Evolutionary conservation across 2,113 vertebrate species (phyloP), one percentile per base, ranked within the genome.

Genomic region (Chaetorhynchus papuensis): DNA sequence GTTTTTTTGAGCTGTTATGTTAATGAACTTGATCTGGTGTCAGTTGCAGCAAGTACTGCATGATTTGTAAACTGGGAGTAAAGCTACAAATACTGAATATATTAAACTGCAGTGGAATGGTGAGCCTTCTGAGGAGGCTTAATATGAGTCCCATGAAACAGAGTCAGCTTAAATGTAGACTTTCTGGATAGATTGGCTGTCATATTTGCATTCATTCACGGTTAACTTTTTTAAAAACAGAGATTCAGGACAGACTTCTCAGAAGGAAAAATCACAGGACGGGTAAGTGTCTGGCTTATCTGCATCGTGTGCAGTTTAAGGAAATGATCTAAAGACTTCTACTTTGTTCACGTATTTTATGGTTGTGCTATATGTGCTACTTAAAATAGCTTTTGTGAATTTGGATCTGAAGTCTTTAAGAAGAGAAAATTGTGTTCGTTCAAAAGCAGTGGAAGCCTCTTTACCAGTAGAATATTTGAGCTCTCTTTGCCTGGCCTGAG

Each of bases 211-310:
- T 92, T 97, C 54, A 89, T 77, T 94, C 35, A 53, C 5, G 27
- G 26, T 92, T 80, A 41, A 94, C 83, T 96, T 85, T 93, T 65
- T 96, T 96, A 41, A 89, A 90, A 95, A 95, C 98, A 99, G 99
- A 98, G 99, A 97, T 99, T 99, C 98, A 98, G 99, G 97, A 99
- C 99, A 87, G 99, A 99, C 96, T 99, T 99, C 98, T 98, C 99
- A 45, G 99, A 99, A 96, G 99, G 99, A 74, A 99, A 99, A 97
- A 99, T 99, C 97, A 99, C 99, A 91, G 99, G 99, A 98, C 98
- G 99, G 97, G 99, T 98, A 96, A 99, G 99, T 99, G 93, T 97
- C 92, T 95, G 91, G 39, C 72, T 77, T 87, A 22, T 61, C 45
- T 94, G 54, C 18, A 61, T 86, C 59, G 4, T 17, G 4, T 64